Evolutionary conservation across 2,888 invertebrate species (phyloP).

Genomic region (Rhyacophila evoluta): DNA sequence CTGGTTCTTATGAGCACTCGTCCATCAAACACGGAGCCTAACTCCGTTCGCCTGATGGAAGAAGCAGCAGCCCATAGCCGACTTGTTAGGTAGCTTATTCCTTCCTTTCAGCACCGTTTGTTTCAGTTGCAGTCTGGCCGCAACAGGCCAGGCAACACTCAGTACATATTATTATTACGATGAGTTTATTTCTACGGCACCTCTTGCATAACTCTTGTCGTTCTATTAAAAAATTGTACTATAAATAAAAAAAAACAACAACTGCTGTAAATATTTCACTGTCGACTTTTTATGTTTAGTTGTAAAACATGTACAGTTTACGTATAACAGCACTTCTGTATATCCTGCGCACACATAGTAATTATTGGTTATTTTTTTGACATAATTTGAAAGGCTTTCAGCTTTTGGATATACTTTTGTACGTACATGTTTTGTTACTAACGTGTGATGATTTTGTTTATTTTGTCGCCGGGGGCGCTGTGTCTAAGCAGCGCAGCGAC

Average conservation of each 20-base stretch:
- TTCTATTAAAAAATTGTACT: conserved; percentile 68
- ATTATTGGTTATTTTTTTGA: conserved; percentile 63
- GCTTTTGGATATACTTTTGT: conserved; percentile 66
- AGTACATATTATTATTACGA: conserved; percentile 60
- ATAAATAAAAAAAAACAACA: conserved; percentile 66
- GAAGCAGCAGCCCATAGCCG: conserved; percentile 57
- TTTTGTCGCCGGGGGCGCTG: conserved; percentile 58
- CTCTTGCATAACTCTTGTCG: conserved; percentile 69
- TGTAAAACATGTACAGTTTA: conserved; percentile 74
- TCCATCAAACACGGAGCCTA: conserved; percentile 61
- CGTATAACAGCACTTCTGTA: conserved; percentile 70
- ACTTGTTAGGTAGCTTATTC: conserved; percentile 70
- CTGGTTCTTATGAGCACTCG: conserved; percentile 71
- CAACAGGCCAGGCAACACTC: conserved; percentile 57
- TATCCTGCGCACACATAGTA: conserved; percentile 69
- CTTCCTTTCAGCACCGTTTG: conserved; percentile 79
- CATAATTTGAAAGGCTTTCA: conserved; percentile 68
- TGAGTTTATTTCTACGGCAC: conserved; percentile 71
- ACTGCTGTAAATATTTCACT: conserved; percentile 72
- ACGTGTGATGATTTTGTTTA: conserved; percentile 58
- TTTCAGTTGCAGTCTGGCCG: conserved; percentile 74
- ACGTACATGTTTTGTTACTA: conserved; percentile 73
- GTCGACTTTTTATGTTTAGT: conserved; percentile 70
- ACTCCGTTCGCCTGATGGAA: conserved; percentile 46
- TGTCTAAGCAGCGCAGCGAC: conserved; percentile 59